Conservation (phyloP, 2,888 invertebrate genomes). For the Melanchra persicariae region DNA sequence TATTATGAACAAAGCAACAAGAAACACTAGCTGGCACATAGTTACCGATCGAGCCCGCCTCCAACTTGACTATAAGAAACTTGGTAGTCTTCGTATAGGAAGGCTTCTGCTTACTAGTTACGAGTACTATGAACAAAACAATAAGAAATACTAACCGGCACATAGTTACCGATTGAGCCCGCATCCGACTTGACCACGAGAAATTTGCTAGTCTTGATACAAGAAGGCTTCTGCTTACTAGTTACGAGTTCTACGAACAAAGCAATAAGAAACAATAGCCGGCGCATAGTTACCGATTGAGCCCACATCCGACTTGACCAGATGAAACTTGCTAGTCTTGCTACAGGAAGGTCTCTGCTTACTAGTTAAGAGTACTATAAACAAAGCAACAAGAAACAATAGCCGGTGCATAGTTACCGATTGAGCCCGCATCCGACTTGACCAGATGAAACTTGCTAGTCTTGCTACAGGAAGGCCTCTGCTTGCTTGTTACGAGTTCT, state of each 20-base stretch:
- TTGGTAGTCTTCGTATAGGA: too few relatives aligned
- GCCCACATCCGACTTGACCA: constrained; percentile 29
- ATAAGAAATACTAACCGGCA: not conserved
- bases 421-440: constrained; percentile 28
- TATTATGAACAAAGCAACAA: constrained; percentile 29
- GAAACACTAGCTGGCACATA: not conserved
- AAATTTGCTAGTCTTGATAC: too few relatives aligned
- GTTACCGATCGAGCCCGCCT: constrained; percentile 31
- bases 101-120: not conserved
- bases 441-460: constrained; percentile 15
- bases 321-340: constrained; percentile 25
- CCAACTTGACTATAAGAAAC: constrained; percentile 11
- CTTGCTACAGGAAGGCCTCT: not conserved
- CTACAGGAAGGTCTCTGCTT: not conserved
- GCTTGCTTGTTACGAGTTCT: constrained; percentile 1
- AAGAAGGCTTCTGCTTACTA: not conserved
- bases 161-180: constrained; percentile 17
- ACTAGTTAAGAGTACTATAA: constrained; percentile 28
- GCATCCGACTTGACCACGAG: constrained; percentile 32
- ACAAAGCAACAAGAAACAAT: constrained; percentile 13
- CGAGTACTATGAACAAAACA: constrained; percentile 32
- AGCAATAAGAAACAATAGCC: constrained; percentile 6
- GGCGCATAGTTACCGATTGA: constrained; percentile 12
- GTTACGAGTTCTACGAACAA: constrained; percentile 28
- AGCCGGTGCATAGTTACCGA: constrained; percentile 5